These are phyloP conservation scores for Dasysyrphus albostriatus DNA, from an alignment of 2,888 invertebrate genomes.

Conservation along the genomic window DNA sequence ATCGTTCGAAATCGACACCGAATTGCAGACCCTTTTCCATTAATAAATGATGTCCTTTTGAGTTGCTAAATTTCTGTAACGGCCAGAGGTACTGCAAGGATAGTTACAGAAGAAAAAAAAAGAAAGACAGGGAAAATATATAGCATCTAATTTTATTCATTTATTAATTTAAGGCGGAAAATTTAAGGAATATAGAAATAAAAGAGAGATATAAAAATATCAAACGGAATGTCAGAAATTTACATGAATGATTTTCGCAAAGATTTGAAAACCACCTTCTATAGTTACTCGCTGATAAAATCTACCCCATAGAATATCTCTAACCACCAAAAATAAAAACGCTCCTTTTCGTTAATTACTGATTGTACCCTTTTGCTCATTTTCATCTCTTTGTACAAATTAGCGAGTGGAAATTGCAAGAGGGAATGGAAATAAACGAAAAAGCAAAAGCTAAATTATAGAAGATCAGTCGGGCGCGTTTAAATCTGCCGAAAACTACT, in stretches of 20 bases:
- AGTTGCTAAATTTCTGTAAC: slow-evolving; percentile 90
- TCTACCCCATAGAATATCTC: not conserved
- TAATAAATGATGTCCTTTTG: slow-evolving; percentile 89
- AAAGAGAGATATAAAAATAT: slow-evolving; percentile 33
- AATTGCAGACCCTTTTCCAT: slow-evolving; percentile 84
- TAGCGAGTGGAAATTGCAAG: slow-evolving; percentile 59
- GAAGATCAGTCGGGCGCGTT: slow-evolving; percentile 41
- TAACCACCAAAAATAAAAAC: not conserved
- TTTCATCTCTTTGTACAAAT: slow-evolving; percentile 56
- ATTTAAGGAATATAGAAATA: not conserved
- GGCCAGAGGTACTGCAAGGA: slow-evolving; percentile 90
- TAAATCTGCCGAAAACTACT: slow-evolving; percentile 63
- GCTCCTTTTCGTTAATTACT: slow-evolving; percentile 60
- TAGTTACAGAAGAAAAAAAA: too few species aligned
- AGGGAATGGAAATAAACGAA: slow-evolving; percentile 13
- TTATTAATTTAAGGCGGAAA: not conserved
- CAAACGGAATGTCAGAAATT: slow-evolving; percentile 48
- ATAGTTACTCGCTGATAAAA: not conserved
- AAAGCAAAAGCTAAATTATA: slow-evolving; percentile 32
- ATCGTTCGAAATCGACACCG: slow-evolving; percentile 82
- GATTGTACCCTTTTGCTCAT: slow-evolving; percentile 61
- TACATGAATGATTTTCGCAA: slow-evolving; percentile 59
- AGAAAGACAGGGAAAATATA: slow-evolving; percentile 36
- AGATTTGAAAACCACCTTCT: not conserved
- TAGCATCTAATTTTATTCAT: not conserved